These are phyloP conservation scores for Empidonax alnorum DNA, from an alignment of 2,113 vertebrate genomes.

Conservation along the genomic window DNA sequence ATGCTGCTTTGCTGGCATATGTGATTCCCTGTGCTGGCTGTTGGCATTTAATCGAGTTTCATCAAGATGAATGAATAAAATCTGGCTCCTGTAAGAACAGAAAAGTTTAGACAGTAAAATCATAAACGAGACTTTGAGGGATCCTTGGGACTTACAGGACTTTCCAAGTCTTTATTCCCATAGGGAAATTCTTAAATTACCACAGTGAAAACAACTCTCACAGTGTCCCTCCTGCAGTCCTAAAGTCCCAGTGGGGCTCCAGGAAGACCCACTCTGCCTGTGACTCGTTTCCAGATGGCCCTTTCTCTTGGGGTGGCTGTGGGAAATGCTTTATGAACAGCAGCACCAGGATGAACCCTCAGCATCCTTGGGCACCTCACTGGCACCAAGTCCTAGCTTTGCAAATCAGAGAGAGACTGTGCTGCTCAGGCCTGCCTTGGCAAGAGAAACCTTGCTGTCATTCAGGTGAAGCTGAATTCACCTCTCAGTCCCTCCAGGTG, in stretches of 20 bases:
- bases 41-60: background rate
- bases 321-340: rapidly evolving
- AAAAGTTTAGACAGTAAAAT: background rate
- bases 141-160: background rate
- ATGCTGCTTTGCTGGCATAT: background rate
- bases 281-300: rapidly evolving
- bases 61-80: background rate
- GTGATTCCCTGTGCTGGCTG: background rate
- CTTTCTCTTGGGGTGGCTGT: background rate
- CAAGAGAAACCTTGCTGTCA: rapidly evolving
- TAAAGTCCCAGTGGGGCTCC: background rate
- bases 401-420: rapidly evolving
- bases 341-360: background rate
- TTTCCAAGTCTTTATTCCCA: background rate
- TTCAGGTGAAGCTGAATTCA: background rate
- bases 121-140: background rate
- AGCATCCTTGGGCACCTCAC: rapidly evolving
- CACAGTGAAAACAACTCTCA: background rate
- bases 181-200: background rate
- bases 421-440: background rate
- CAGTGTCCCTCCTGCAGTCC: background rate
- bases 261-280: background rate
- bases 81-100: background rate
- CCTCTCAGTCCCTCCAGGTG: background rate
- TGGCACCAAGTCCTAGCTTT: background rate